Evolutionary conservation across 2,113 vertebrate species (phyloP).

Genomic region (Nipponia nippon): DNA sequence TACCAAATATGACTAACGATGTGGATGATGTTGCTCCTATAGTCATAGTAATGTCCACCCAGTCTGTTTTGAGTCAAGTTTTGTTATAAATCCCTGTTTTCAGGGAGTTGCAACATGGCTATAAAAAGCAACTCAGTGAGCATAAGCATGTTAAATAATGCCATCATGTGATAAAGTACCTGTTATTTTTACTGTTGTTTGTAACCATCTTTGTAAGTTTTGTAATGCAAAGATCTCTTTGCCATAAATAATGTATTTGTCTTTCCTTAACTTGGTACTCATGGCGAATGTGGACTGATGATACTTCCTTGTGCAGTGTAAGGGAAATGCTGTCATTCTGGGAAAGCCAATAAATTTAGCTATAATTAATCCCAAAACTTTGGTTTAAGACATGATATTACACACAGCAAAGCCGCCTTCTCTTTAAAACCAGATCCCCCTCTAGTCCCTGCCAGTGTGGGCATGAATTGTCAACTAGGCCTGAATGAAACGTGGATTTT

Average conservation of each 20-base stretch:
- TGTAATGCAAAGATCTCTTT: not conserved
- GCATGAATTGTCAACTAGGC: not conserved
- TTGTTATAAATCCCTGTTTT: not conserved
- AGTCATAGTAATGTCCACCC: not conserved
- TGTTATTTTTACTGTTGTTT: not conserved
- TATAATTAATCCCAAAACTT: not conserved
- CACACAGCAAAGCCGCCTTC: not conserved
- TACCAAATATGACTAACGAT: not conserved
- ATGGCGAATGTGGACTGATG: not conserved
- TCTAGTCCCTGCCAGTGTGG: not conserved
- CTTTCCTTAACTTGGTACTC: not conserved
- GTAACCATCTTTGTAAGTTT: not conserved
- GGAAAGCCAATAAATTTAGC: not conserved
- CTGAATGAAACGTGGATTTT: not conserved
- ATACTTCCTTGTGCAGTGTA: not conserved
- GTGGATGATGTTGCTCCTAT: not conserved
- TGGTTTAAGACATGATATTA: not conserved
- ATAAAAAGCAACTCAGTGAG: not conserved
- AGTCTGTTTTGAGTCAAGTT: not conserved
- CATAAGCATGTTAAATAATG: not conserved
- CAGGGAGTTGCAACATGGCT: not conserved
- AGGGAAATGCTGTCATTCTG: not conserved
- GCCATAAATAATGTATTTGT: not conserved
- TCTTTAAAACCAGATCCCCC: not conserved
- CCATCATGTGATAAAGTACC: not conserved